Base-by-base conservation (phyloP, 2,888 invertebrate genomes). In the Actias luna region DNA sequence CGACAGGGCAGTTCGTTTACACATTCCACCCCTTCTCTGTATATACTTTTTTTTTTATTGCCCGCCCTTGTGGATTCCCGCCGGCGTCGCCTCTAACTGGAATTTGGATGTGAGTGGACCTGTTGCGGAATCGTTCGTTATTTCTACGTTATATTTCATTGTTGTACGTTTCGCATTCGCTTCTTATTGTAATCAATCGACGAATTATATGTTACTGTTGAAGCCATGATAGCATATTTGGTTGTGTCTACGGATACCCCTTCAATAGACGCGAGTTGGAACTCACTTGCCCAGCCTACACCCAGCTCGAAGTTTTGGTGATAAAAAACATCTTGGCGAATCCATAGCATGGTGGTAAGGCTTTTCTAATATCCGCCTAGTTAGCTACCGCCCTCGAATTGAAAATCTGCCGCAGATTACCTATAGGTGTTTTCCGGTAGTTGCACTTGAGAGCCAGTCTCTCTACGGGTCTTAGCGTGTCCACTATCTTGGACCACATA, bases 1-100 rank as follows among this genome's bases (percentile, higher is more conserved):
- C 77, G 80, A 79, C 79, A 75, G 80, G 78, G 76, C 80, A 83
- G 82, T 82, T 79, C 82, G 81, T 80, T 83, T 82, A 76, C 83
- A 82, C 82, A 85, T 86, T 84, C 82, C 81, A 74, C 80, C 80
- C 80, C 77, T 80, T 68, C n/a, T n/a, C n/a, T 73, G 66, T 75
- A 73, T 80, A 74, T 77, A 73, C 55, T 74, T 67, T 70, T 73
- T 67, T 70, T 73, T 72, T 72, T 42, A 74, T 71, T 72, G 71
- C 68, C 60, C 60, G 52, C 52, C 65, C 64, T 67, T 64, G 65
- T 62, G 71, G 67, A 72, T 69, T 71, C 46, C 72, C 67, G 69
- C 62, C 66, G 52, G 66, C 63, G 29, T 55, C 55, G 55, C 66
- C 65, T 66, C 62, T 58, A 59, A 65, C 64, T 64, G 69, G 64